A percentile compares a stretch with the other conserved stretches of the same genome.
These are phyloP conservation scores for Pongo pygmaeus DNA, from an alignment of 2,113 vertebrate genomes.

Conservation along the genomic window DNA sequence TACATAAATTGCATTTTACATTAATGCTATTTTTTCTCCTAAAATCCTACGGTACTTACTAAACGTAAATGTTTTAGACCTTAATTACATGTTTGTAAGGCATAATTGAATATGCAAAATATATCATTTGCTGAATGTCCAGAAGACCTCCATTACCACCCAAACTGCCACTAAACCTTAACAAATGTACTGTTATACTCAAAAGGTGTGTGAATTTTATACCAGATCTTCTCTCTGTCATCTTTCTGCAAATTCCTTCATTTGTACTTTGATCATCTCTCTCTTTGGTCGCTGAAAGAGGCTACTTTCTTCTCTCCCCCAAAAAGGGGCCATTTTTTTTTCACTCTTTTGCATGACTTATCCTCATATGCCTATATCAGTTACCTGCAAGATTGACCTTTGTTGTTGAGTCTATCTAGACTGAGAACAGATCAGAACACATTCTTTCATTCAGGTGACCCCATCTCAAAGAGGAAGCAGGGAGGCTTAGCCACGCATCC, in stretches of 20 bases:
- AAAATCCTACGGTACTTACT: not conserved
- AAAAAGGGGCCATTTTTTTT: not conserved
- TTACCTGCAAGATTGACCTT: not conserved
- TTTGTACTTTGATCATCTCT: too few species aligned
- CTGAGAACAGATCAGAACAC: not conserved
- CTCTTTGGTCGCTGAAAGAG: not conserved
- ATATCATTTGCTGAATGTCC: not conserved
- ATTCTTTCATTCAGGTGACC: not conserved
- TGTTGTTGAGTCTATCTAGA: not conserved
- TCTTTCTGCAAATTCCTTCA: not conserved
- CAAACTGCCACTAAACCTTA: not conserved
- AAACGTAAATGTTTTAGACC: not conserved
- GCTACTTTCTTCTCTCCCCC: not conserved
- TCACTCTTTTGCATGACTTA: not conserved
- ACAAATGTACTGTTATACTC: not conserved
- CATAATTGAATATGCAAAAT: not conserved
- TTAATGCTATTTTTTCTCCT: not conserved
- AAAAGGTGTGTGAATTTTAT: not conserved
- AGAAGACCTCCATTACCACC: not conserved
- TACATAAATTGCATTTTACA: not conserved
- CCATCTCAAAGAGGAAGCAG: not conserved
- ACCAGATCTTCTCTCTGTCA: not conserved
- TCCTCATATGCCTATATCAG: not conserved
- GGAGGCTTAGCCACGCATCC: fast-evolving
- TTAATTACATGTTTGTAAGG: not conserved